phyloP scores from a whole-genome alignment of 1,140 invertebrate species.

The Achatina immaculata region DNA sequence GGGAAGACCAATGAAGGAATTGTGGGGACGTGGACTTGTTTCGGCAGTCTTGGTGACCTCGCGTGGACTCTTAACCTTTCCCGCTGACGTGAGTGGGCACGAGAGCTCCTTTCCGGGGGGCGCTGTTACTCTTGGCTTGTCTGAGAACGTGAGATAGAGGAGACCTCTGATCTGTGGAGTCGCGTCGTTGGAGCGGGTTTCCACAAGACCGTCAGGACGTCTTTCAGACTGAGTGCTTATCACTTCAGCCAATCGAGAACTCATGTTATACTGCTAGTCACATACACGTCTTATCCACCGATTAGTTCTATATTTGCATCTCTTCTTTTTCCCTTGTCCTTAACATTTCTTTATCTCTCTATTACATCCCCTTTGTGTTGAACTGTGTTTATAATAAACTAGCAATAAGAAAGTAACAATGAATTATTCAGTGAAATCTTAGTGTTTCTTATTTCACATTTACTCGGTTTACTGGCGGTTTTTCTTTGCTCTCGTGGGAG shows the following conservation, averaged over 20 bases:
- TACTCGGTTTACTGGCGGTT: too few species aligned
- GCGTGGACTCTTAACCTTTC: not conserved
- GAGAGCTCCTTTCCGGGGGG: conserved; percentile 17
- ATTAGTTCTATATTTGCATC: too few species aligned
- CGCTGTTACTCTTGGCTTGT: not conserved
- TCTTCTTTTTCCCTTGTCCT: too few species aligned
- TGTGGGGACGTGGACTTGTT: not conserved
- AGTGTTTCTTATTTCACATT: too few species aligned
- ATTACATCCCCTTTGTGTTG: too few species aligned
- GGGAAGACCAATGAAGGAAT: not conserved
- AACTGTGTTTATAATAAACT: too few species aligned
- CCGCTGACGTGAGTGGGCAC: not conserved
- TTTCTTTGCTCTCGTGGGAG: not conserved
- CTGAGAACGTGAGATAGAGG: conserved; percentile 11
- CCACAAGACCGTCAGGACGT: not conserved
- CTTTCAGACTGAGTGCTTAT: not conserved
- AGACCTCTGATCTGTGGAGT: conserved; percentile 1
- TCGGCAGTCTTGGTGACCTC: not conserved
- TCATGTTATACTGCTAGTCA: too few species aligned
- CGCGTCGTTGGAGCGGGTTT: not conserved
- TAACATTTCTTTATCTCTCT: too few species aligned
- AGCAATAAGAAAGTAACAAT: too few species aligned
- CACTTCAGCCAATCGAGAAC: not conserved
- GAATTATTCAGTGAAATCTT: too few species aligned
- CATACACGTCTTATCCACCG: too few species aligned